These are phyloP conservation scores for Tetragnatha montana DNA, from an alignment of 2,888 invertebrate genomes.

Conservation along the genomic window DNA sequence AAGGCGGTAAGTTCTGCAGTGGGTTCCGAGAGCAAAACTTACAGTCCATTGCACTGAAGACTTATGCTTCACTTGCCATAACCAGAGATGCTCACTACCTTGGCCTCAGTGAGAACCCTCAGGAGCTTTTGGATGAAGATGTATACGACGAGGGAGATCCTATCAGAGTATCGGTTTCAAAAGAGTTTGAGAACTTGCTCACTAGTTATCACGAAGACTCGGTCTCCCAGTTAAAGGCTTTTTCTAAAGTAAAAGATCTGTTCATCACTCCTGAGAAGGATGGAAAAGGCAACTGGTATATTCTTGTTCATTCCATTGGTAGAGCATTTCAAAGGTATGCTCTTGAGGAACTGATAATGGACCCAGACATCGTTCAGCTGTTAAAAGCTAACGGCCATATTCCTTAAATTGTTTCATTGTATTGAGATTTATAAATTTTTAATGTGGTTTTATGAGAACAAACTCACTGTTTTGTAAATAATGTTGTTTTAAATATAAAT, in stretches of 20 bases:
- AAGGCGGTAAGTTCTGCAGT: not conserved
- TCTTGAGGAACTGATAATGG: constrained; percentile 64
- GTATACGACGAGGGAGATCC: constrained; percentile 51
- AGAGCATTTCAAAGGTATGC: constrained; percentile 47
- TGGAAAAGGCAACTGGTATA: constrained; percentile 24
- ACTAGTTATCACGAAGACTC: constrained; percentile 39
- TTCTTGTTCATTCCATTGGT: constrained; percentile 56
- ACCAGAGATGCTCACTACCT: constrained; percentile 11
- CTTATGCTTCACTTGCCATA: constrained; percentile 48
- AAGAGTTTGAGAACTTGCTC: constrained; percentile 34
- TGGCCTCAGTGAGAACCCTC: constrained; percentile 3
- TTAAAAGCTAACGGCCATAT: not conserved
- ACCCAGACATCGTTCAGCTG: constrained; percentile 8
- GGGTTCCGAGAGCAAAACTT: constrained; percentile 48
- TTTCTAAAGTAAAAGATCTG: constrained; percentile 50
- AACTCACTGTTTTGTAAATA: no score
- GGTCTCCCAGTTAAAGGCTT: not conserved
- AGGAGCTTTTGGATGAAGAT: not conserved
- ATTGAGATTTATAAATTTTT: not conserved
- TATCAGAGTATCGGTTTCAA: constrained; percentile 43
- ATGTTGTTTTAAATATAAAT: no score
- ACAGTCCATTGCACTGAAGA: constrained; percentile 49
- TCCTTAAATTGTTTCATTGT: not conserved
- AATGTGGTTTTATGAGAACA: not conserved
- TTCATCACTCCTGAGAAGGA: constrained; percentile 46